Conservation (phyloP, 2,113 vertebrate species). For the Dicentrarchus labrax region DNA sequence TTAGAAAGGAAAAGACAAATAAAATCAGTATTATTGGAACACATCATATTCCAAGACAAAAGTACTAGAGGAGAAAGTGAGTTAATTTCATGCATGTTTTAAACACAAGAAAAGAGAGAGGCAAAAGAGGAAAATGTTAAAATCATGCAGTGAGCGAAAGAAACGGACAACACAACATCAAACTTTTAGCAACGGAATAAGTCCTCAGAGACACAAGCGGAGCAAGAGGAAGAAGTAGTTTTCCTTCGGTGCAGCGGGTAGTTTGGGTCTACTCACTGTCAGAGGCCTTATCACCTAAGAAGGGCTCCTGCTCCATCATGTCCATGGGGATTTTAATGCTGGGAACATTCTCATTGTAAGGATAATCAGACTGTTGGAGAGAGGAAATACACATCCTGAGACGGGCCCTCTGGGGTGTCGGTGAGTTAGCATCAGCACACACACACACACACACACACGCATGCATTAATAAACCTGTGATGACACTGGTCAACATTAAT, state of each 20-base stretch:
- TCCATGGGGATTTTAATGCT: conserved; percentile 99
- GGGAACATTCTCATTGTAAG: conserved; percentile 96
- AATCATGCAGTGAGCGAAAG: conserved; percentile 20
- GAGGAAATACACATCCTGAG: conserved; percentile 72
- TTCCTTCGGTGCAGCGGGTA: conserved; percentile 66
- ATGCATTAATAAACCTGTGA: background rate
- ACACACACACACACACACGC: background rate
- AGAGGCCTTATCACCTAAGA: conserved; percentile 95
- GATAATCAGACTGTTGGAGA: conserved; percentile 96
- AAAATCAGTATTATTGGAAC: background rate
- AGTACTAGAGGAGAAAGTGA: background rate
- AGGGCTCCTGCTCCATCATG: conserved; percentile 98
- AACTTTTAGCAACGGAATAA: background rate
- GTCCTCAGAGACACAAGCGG: conserved; percentile 10
- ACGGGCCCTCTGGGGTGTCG: background rate
- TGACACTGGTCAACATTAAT: background rate
- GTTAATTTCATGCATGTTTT: conserved; percentile 36
- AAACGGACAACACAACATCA: conserved; percentile 7
- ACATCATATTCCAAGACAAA: background rate
- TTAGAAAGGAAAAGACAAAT: background rate
- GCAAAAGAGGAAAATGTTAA: conserved; percentile 12
- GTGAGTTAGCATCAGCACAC: background rate
- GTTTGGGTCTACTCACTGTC: conserved; percentile 95
- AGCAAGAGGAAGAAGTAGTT: conserved; percentile 13
- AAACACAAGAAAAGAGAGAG: background rate